phyloP scores from a whole-genome alignment of 2,888 invertebrate species.

The Macaria liturata region DNA sequence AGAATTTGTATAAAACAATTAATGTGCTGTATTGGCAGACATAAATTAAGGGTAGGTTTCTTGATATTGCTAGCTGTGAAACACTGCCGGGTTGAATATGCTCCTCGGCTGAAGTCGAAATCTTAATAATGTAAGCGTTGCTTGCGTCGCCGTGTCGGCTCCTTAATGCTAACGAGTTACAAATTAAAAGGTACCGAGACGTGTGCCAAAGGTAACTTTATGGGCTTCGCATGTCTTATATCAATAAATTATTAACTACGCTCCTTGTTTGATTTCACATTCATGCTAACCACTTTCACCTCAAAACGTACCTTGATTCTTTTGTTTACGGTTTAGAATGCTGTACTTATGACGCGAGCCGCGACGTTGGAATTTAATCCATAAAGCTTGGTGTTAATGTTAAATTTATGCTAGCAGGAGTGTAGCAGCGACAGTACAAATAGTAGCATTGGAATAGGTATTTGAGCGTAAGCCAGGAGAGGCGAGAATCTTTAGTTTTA shows the following conservation, averaged over 20 bases:
- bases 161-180: slow-evolving; percentile 78
- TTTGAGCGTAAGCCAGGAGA: slow-evolving; percentile 68
- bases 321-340: slow-evolving; percentile 63
- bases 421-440: slow-evolving; percentile 46
- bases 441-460: slow-evolving; percentile 62
- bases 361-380: slow-evolving; percentile 64
- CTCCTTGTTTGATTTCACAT: slow-evolving; percentile 79
- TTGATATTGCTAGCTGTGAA: slow-evolving; percentile 48
- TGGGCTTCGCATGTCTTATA: slow-evolving; percentile 83
- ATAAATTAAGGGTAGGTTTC: slow-evolving; percentile 46
- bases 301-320: slow-evolving; percentile 63
- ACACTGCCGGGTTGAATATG: slow-evolving; percentile 50
- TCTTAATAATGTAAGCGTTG: slow-evolving; percentile 63
- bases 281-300: slow-evolving; percentile 61
- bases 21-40: slow-evolving; percentile 40
- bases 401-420: slow-evolving; percentile 63
- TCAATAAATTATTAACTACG: slow-evolving; percentile 83
- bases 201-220: slow-evolving; percentile 81
- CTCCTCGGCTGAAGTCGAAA: slow-evolving; percentile 55
- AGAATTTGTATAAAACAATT: slow-evolving; percentile 42
- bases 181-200: slow-evolving; percentile 80
- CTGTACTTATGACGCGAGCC: slow-evolving; percentile 35
- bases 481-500: slow-evolving; percentile 78
- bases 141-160: slow-evolving; percentile 45
- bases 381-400: slow-evolving; percentile 61